phyloP scores from a whole-genome alignment of 1,140 invertebrate genomes.

The Araneus ventricosus region DNA sequence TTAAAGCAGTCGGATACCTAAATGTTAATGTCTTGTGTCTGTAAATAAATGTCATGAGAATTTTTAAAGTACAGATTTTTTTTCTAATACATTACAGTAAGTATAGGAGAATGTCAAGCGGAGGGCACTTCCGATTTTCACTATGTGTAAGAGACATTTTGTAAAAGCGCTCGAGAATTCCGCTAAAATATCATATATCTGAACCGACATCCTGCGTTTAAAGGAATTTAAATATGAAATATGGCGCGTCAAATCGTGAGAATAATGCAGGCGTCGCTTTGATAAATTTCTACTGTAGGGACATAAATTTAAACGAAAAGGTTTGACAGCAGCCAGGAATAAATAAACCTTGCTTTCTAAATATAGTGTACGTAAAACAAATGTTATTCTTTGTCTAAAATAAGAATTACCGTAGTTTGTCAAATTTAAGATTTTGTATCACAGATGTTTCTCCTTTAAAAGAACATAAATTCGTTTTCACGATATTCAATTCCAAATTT shows the following conservation, averaged over 20 bases:
- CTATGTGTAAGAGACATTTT: background rate
- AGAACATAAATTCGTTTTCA: no score
- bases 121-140: no score
- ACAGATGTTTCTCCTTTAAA: no score
- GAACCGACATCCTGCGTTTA: background rate
- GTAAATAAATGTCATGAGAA: no score
- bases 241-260: background rate
- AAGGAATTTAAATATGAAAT: background rate
- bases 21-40: no score
- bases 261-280: conserved; percentile 19
- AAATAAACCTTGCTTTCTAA: background rate
- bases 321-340: conserved; percentile 15
- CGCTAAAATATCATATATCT: background rate
- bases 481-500: no score
- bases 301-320: background rate
- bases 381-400: background rate
- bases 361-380: background rate
- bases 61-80: no score
- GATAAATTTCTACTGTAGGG: background rate
- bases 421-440: background rate
- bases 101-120: no score
- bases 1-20: no score
- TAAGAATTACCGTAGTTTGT: background rate
- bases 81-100: no score
- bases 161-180: background rate